These are phyloP conservation scores for Cremastinae sp. DNA, from an alignment of 2,888 invertebrate genomes.

Conservation along the genomic window DNA sequence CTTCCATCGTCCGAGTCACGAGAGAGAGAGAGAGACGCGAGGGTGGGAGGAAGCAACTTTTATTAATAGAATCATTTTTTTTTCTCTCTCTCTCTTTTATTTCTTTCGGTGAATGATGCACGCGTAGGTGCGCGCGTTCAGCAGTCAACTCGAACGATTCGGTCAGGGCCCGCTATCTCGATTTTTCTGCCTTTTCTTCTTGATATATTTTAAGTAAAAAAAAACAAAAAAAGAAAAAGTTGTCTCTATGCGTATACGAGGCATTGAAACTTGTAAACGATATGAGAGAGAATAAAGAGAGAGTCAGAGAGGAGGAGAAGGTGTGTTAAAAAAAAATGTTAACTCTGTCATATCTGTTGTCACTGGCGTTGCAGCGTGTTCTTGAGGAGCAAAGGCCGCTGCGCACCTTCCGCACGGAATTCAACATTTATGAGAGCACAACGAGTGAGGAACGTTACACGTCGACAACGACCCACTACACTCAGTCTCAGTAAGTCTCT, in stretches of 20 bases:
- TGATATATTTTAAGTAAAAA: too few relatives aligned
- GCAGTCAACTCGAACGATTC: too few relatives aligned
- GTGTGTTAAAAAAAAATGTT: conserved; percentile 63
- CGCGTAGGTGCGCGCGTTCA: too few relatives aligned
- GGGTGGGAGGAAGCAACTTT: too few relatives aligned
- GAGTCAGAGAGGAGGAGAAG: neutral
- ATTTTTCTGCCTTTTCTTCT: too few relatives aligned
- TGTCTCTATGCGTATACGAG: too few relatives aligned
- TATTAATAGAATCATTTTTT: neutral
- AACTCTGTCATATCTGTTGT: conserved; percentile 71
- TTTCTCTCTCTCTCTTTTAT: neutral
- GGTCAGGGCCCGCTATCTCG: too few relatives aligned
- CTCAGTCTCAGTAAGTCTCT: conserved; percentile 85
- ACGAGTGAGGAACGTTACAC: conserved; percentile 84
- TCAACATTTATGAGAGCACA: conserved; percentile 87
- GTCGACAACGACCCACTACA: conserved; percentile 85
- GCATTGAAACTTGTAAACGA: too few relatives aligned
- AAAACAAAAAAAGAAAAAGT: too few relatives aligned
- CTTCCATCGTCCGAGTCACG: too few relatives aligned
- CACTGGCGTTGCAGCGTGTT: conserved; percentile 77
- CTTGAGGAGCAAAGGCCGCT: conserved; percentile 83
- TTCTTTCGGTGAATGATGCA: neutral
- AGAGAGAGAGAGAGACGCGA: too few relatives aligned
- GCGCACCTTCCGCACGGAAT: conserved; percentile 91
- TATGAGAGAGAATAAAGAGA: neutral